These are phyloP conservation scores for Loris lydekkerianus DNA, from an alignment of 2,797 vertebrate species.

Conservation along the genomic window DNA sequence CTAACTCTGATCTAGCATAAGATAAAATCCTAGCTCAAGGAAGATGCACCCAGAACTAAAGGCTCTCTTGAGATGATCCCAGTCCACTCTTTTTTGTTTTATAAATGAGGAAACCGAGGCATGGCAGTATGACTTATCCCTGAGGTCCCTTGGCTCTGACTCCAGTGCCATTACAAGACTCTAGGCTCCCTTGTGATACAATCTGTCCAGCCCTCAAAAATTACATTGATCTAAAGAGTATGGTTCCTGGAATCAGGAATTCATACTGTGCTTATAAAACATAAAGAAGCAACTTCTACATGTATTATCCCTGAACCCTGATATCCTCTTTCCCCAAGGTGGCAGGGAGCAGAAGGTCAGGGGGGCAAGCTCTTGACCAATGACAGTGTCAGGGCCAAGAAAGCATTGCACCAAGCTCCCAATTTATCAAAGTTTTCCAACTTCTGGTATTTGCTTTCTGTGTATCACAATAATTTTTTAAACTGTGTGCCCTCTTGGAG, in stretches of 20 bases:
- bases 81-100: not conserved
- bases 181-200: not conserved
- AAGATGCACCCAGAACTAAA: not conserved
- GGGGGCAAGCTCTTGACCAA: not conserved
- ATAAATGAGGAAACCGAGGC: not conserved
- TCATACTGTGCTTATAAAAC: not conserved
- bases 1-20: not conserved
- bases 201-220: not conserved
- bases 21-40: conserved; percentile 40
- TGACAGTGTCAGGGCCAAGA: not conserved
- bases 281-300: not conserved
- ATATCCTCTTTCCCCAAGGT: accelerated
- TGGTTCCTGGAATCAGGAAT: not conserved
- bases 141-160: not conserved
- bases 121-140: not conserved
- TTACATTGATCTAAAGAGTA: not conserved
- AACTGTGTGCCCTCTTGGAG: not conserved
- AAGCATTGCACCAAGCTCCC: not conserved
- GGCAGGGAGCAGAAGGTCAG: too few species aligned
- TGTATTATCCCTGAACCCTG: not conserved
- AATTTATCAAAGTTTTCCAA: not conserved
- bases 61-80: not conserved
- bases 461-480: not conserved
- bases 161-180: not conserved
- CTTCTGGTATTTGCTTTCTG: not conserved